A percentile compares a stretch with the other conserved stretches of the same genome.
Evolutionary conservation across 2,113 vertebrate genomes (phyloP).

Genomic region (Aphelocoma coerulescens): DNA sequence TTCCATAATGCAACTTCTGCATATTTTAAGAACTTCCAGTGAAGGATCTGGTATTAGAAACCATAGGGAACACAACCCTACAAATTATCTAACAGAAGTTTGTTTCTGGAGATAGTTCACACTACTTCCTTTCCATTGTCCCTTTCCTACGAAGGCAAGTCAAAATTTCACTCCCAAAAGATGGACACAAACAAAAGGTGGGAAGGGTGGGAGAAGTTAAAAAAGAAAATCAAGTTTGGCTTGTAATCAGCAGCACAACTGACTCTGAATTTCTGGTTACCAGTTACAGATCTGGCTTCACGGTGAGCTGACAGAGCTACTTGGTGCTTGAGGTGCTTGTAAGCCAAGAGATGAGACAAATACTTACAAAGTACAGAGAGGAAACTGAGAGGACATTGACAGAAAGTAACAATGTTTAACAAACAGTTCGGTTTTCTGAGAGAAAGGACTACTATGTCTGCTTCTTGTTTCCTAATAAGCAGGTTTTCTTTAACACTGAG

Average conservation of each 20-base stretch:
- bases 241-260: not conserved
- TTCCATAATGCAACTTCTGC: not conserved
- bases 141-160: not conserved
- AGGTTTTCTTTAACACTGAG: not conserved
- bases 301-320: rapidly evolving
- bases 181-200: not conserved
- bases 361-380: not conserved
- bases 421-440: not conserved
- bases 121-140: not conserved
- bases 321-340: not conserved
- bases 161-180: not conserved
- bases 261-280: not conserved
- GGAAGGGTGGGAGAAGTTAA: rapidly evolving
- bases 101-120: not conserved
- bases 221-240: not conserved
- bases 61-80: not conserved
- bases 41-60: not conserved
- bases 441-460: not conserved
- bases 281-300: not conserved
- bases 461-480: not conserved
- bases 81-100: not conserved
- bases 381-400: not conserved
- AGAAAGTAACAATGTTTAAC: not conserved
- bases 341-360: not conserved
- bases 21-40: not conserved